Conservation (phyloP, 2,113 vertebrate species). For the Heloderma charlesbogerti region DNA sequence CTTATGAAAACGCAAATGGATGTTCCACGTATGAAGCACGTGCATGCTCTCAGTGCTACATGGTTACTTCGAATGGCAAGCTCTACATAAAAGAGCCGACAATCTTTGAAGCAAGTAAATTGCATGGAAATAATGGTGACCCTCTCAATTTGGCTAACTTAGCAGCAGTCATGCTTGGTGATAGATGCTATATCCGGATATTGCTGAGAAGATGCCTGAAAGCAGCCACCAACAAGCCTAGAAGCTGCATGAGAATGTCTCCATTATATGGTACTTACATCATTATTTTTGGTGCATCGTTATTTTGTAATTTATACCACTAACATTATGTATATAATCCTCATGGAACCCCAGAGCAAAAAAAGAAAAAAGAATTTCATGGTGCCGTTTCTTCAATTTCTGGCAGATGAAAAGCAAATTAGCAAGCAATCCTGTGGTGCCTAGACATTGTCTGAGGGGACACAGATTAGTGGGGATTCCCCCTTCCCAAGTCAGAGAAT, state of each 20-base stretch:
- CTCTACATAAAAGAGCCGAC: background rate
- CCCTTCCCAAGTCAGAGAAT: no score
- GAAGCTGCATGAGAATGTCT: background rate
- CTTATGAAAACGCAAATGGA: background rate
- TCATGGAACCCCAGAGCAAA: background rate
- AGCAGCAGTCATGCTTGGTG: no score
- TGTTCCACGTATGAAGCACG: background rate
- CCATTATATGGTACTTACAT: background rate
- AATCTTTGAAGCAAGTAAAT: background rate
- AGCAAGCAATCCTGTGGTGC: no score
- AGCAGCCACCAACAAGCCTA: background rate
- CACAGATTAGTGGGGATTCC: no score
- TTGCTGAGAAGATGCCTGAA: background rate
- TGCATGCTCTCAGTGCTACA: background rate
- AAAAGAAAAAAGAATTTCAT: background rate
- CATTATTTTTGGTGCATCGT: background rate
- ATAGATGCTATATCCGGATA: background rate
- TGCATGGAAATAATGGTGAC: background rate
- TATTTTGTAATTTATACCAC: background rate
- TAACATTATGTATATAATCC: background rate
- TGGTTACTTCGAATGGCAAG: no score
- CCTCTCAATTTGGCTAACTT: background rate
- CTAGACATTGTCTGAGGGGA: no score
- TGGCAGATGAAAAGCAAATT: no score
- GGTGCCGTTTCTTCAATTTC: background rate